These are phyloP conservation scores for Picus viridis DNA, from an alignment of 2,797 vertebrate genomes.

Conservation along the genomic window DNA sequence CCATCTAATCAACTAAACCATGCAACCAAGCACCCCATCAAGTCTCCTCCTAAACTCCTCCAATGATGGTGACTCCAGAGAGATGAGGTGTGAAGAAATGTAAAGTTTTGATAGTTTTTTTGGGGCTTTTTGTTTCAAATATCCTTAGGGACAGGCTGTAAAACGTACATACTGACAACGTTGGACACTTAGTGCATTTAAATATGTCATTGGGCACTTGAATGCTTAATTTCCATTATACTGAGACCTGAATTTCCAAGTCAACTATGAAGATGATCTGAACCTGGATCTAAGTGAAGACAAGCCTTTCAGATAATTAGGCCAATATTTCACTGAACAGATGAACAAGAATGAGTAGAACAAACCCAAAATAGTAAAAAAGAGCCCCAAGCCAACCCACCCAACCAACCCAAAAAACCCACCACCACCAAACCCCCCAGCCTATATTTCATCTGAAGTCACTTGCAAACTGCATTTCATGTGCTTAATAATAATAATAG, in stretches of 20 bases:
- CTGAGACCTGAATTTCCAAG: background rate
- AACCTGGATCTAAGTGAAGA: background rate
- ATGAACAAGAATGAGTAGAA: background rate
- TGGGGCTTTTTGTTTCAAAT: background rate
- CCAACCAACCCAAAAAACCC: too few species aligned
- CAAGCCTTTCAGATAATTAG: background rate
- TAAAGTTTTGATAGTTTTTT: too few species aligned
- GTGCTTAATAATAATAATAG: background rate
- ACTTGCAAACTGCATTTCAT: background rate
- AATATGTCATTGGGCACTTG: background rate
- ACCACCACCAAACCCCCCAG: too few species aligned
- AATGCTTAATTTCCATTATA: background rate
- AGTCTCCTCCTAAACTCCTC: too few species aligned
- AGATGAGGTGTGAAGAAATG: background rate
- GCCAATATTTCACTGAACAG: background rate
- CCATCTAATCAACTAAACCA: too few species aligned
- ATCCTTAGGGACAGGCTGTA: background rate
- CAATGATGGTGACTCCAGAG: too few species aligned
- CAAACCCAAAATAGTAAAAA: background rate
- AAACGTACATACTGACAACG: background rate
- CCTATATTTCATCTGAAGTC: background rate
- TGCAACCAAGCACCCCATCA: too few species aligned
- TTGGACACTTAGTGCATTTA: background rate
- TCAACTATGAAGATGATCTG: background rate
- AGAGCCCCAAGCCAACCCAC: background rate